Evolutionary conservation across 2,888 invertebrate species (phyloP), one percentile per base, ranked within the genome.

Genomic region (Seira musarum): DNA sequence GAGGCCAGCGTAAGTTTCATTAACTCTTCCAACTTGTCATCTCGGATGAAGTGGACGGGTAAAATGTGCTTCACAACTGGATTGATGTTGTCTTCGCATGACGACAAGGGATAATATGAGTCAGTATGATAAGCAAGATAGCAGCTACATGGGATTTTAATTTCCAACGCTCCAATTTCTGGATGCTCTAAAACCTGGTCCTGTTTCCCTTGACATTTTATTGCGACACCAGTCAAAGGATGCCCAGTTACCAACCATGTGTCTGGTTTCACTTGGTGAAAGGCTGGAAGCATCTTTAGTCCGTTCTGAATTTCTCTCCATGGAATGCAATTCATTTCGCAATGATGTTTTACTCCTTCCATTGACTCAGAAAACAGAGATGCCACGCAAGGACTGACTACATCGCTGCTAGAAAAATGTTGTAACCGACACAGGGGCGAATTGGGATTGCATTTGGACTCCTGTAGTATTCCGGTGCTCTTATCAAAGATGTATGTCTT

Each of bases 61-160:
- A 82, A 69, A 0, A 85, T 69, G 13, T 75, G 68, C 15, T 64
- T 80, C 8, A 80, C 17, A 1, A n/a, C 8, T n/a, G 78, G 72
- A 1, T 79, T 57, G 64, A 40, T 57, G 19, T 60, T 30, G 13
- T 77, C 68, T 3, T 65, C 25, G 40, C 85, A 85, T 19, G 81
- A 70, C 22, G 70, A 40, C 46, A 79, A 63, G 3, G 82, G 77
- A 40, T 76, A 69, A 35, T 81, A 83, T 0, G 79, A 57, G 24
- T 82, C 82, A 2, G 78, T 78, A 21, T 79, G 72, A 65, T 80
- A 82, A 17, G 76, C 78, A 0, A 85, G 40, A 25, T 70, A 69
- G 60, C 85, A 85, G 21, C 74, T 63, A 40, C 85, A 85, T 0
- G 83, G 83, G 2, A 85, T 30, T 17, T 40, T 64, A 13, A 85